Base-by-base conservation (phyloP, 2,113 vertebrate genomes). In the Nansenia antarctica region DNA sequence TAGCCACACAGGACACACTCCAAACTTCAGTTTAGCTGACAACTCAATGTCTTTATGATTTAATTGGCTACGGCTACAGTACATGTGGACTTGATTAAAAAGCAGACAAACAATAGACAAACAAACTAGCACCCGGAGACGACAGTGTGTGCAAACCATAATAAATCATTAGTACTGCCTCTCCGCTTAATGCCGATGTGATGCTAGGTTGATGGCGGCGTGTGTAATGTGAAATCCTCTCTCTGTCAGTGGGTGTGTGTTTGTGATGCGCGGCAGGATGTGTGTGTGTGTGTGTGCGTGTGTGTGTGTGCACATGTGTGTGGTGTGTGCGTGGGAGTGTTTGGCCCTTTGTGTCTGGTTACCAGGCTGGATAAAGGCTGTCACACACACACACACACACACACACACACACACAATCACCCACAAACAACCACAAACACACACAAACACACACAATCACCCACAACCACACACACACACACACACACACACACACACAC, bases 321-420 rank as follows among this genome's bases (percentile, higher is more conserved):
- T 20, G 15, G 5, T 52, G 15, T 26, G 53, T 60, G n/a, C 4
- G 29, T 65, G 27, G 26, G 14, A 22, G 42, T 34, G 22, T 20
- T 62, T 30, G 47, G 61, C 18, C 47, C 68, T 86, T 73, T 79
- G 72, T 70, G 49, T 78, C 55, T 70, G 9, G 30, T 37, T 72
- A 69, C 61, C 61, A 59, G 7, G 47, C 61, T 47, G 62, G 65
- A 55, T 11, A 70, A 55, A 65, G 76, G 79, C 80, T 72, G 70
- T n/a, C 45, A 34, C 78, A 78, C 73, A 71, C 69, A 74, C 32
- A 37, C 34, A 7, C 59, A 15, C 34, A 11, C 22, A 37, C 60
- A 15, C 60, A 62, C 34, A 42, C 35, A n/a, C 61, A n/a, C 20
- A 42, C 78, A 80, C 45, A 34, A 76, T 77, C 73, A 71, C 69